Evolutionary conservation across 2,113 vertebrate genomes (phyloP).

Genomic region (Brienomyrus brachyistius): DNA sequence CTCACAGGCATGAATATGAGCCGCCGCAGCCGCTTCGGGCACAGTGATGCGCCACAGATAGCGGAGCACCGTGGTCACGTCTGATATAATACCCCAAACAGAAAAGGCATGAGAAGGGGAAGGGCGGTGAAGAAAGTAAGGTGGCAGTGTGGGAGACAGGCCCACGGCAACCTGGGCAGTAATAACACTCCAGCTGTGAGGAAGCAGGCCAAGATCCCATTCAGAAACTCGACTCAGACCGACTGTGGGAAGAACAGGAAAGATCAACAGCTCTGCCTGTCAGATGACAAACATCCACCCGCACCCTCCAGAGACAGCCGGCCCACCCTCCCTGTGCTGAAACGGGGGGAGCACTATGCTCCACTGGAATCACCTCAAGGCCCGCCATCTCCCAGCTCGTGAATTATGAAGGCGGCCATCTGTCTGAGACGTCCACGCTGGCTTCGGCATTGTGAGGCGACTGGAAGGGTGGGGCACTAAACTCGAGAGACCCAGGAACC

Average conservation of each 20-base stretch:
- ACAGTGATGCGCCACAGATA: neutral
- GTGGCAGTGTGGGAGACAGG: neutral
- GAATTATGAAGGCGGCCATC: constrained; percentile 37
- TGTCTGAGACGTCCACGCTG: constrained; percentile 22
- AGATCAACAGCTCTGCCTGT: neutral
- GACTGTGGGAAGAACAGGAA: neutral
- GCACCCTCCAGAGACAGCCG: neutral
- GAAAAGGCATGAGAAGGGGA: neutral
- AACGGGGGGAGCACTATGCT: neutral
- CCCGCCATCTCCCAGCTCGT: constrained; percentile 21
- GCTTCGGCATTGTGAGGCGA: neutral
- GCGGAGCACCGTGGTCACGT: neutral
- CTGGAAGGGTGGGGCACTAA: neutral
- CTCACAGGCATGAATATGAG: neutral
- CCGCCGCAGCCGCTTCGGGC: too few relatives aligned
- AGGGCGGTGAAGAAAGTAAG: neutral
- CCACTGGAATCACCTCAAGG: constrained; percentile 18
- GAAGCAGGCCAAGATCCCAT: neutral
- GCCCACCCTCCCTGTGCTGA: neutral
- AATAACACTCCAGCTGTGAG: neutral
- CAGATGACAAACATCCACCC: neutral
- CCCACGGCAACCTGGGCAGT: neutral
- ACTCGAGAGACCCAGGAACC: neutral
- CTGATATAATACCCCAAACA: neutral
- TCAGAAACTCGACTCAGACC: neutral